Evolutionary conservation across 2,113 vertebrate species (phyloP).

Genomic region (Halichoeres trimaculatus): DNA sequence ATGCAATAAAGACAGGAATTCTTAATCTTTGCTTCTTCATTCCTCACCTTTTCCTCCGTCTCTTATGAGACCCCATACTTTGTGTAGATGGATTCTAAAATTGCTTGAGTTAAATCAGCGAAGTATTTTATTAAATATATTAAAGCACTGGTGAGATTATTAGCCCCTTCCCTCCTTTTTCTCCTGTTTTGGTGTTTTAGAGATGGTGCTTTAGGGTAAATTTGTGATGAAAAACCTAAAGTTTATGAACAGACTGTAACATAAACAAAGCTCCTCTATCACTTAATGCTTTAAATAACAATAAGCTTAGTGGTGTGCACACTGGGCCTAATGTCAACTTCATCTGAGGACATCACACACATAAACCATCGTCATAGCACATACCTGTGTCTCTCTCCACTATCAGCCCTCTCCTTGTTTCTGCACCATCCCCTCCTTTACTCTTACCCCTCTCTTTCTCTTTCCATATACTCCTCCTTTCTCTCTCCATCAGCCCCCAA

Average conservation of each 20-base stretch:
- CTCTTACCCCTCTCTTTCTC: conserved; percentile 25
- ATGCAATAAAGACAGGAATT: neutral
- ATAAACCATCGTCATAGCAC: neutral
- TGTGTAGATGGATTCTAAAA: neutral
- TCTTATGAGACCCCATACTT: neutral
- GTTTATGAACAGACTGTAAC: neutral
- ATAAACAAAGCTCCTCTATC: neutral
- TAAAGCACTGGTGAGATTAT: too few species aligned
- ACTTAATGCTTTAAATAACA: neutral
- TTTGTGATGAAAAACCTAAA: too few species aligned
- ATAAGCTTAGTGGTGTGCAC: neutral
- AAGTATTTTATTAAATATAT: too few species aligned
- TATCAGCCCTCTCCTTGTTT: conserved; percentile 25
- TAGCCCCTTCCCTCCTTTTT: too few species aligned
- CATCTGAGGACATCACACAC: neutral
- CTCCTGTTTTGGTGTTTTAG: too few species aligned
- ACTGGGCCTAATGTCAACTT: neutral
- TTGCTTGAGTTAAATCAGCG: too few species aligned
- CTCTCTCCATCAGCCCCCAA: conserved; percentile 33
- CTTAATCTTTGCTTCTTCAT: neutral
- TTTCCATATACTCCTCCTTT: neutral
- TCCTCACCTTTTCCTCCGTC: neutral
- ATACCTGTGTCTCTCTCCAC: conserved; percentile 19
- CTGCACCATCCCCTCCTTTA: neutral
- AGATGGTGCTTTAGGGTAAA: too few species aligned